phyloP scores from a whole-genome alignment of 2,888 invertebrate species.

The Pogonocherus hispidulus region DNA sequence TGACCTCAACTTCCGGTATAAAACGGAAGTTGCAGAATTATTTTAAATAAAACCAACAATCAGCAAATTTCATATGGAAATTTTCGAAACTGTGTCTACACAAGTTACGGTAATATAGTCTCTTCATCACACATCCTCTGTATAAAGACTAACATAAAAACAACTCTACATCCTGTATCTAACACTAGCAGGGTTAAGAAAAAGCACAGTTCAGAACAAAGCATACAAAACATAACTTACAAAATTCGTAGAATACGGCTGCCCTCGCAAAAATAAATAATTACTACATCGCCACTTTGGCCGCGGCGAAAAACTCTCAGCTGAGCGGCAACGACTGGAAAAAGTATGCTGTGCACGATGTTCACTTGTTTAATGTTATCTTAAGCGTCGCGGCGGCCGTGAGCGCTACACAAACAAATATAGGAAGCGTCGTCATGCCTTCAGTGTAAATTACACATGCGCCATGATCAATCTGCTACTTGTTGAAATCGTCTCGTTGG shows the following conservation, averaged over 20 bases:
- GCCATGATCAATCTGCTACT: constrained; percentile 5
- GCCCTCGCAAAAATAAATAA: background rate
- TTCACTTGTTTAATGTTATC: constrained; percentile 45
- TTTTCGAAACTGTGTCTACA: too few relatives aligned
- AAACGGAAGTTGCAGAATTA: too few relatives aligned
- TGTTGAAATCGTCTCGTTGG: constrained; percentile 3
- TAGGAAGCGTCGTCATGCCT: constrained; percentile 41
- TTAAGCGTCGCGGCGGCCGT: constrained; percentile 47
- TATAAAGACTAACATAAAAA: too few relatives aligned
- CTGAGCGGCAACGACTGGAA: constrained; percentile 2
- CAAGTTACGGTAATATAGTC: too few relatives aligned
- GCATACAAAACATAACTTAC: too few relatives aligned
- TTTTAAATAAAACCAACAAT: too few relatives aligned
- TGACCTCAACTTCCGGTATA: too few relatives aligned
- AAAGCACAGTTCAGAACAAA: too few relatives aligned
- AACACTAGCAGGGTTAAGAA: too few relatives aligned
- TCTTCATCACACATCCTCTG: too few relatives aligned
- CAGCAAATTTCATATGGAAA: too few relatives aligned
- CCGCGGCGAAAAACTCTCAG: background rate
- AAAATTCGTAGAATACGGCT: background rate
- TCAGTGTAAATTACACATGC: constrained; percentile 28
- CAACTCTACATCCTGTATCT: too few relatives aligned
- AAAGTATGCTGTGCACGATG: constrained; percentile 34
- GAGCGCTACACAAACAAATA: constrained; percentile 40
- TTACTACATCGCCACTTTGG: constrained; percentile 10